Conservation (phyloP, 2,113 vertebrate species). For the Coreoperca whiteheadi region DNA sequence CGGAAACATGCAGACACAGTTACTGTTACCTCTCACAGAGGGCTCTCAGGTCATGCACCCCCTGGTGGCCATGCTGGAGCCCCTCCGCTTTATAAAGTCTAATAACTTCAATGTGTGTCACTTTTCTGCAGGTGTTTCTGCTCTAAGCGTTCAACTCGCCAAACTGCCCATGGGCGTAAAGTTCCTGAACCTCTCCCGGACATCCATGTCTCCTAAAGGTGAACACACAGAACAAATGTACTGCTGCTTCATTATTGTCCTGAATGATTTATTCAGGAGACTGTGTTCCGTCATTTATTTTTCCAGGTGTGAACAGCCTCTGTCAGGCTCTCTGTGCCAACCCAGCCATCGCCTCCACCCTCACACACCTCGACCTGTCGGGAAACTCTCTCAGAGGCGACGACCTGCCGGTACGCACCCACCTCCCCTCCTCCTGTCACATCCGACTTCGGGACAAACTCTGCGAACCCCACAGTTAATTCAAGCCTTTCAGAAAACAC, state of each 20-base stretch:
- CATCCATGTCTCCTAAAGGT: constrained; percentile 95
- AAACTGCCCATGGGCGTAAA: constrained; percentile 94
- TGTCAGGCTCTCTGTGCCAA: constrained; percentile 92
- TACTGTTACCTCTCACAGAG: background rate
- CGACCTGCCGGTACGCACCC: constrained; percentile 88
- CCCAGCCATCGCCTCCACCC: constrained; percentile 81
- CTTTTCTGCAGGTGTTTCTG: constrained; percentile 87
- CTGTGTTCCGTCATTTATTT: rapidly evolving
- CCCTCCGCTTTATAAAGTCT: background rate
- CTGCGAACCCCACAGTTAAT: background rate
- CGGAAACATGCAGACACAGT: too few species aligned
- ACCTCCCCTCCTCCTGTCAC: too few species aligned
- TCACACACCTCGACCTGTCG: constrained; percentile 92
- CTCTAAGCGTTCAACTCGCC: constrained; percentile 91
- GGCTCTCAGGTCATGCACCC: background rate
- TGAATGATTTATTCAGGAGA: background rate
- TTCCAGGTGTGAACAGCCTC: constrained; percentile 92
- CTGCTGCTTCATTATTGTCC: rapidly evolving
- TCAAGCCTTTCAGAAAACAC: background rate
- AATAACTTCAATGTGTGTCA: rapidly evolving
- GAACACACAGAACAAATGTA: background rate
- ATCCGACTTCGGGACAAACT: background rate
- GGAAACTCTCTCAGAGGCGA: constrained; percentile 92
- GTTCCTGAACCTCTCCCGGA: constrained; percentile 92
- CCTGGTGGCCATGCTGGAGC: constrained; percentile 18